Evolutionary conservation across 2,797 vertebrate species (phyloP).

Genomic region (Chlorospingus semifuscus): DNA sequence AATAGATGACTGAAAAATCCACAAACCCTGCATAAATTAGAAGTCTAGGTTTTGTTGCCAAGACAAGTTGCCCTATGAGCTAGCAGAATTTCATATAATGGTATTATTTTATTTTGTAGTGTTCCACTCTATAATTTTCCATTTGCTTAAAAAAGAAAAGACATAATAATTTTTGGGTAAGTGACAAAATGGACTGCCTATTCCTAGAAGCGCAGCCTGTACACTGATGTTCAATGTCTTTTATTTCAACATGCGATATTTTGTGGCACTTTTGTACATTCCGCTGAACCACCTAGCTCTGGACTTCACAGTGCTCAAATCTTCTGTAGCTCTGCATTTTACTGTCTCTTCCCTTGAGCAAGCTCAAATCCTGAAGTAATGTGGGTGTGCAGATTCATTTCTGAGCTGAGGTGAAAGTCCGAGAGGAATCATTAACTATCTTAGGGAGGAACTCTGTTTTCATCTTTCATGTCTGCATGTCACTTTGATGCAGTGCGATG

Average conservation of each 20-base stretch:
- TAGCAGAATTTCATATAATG: background rate
- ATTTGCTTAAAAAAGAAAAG: background rate
- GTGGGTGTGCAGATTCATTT: rapidly evolving
- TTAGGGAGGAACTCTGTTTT: background rate
- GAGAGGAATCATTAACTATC: background rate
- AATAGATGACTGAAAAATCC: background rate
- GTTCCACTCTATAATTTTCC: background rate
- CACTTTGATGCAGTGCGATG: background rate
- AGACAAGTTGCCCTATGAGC: background rate
- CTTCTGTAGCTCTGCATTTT: background rate
- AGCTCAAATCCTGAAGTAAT: background rate
- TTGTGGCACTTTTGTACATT: background rate
- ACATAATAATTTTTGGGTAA: background rate
- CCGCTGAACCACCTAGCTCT: background rate
- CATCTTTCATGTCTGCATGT: background rate
- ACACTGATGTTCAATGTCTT: rapidly evolving
- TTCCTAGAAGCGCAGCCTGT: background rate
- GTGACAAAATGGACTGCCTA: rapidly evolving
- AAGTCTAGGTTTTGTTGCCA: background rate
- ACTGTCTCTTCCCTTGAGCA: background rate
- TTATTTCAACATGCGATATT: background rate
- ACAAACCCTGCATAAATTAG: background rate
- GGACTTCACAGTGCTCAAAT: background rate
- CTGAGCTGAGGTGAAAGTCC: background rate
- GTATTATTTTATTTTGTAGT: background rate